Evolutionary conservation across 2,888 invertebrate species (phyloP), one percentile per base, ranked within the genome.

Genomic region (Tridacna gigas): DNA sequence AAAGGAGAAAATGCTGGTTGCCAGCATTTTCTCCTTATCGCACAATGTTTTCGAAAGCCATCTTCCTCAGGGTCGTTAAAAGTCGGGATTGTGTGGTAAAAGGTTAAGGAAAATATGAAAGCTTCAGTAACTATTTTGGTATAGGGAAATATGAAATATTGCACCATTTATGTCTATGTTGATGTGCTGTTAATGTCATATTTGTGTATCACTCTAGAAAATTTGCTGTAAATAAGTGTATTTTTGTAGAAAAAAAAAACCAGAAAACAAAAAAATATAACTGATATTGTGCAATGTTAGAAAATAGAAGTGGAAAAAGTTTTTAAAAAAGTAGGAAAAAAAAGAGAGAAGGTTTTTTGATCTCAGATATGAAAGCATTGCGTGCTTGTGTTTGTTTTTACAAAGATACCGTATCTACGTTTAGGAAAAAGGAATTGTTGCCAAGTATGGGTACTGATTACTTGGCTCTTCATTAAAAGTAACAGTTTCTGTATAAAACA

Each of bases 191-290:
- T 45, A 28, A 22, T 45, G 45, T 45, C 13, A 28, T 11, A 2
- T 74, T 82, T 65, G 51, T 67, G 61, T 82, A 66, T 61, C 47
- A 75, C 69, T 63, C 78, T 78, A 74, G 71, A 63, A 77, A 45
- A 65, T 65, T 77, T 67, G 66, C 65, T 84, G 84, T 84, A 84
- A 37, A 85, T 82, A 85, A 74, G 71, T 82, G 84, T 85, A 85
- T 85, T 85, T 85, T 85, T 85, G 84, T 85, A 85, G 84, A 76
- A 81, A 84, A 83, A 84, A 65, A 48, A n/a, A 77, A 0, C 9
- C 18, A 25, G 26, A 69, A 48, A 67, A 56, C 63, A 69, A 51
- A 77, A 81, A 77, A 73, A 65, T 74, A 65, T 73, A 69, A 71
- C 73, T 60, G 74, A 37, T 71, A 71, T 71, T 71, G 71, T 71